Base-by-base conservation (phyloP, 2,113 vertebrate genomes). In the Benitochromis conjunctus region DNA sequence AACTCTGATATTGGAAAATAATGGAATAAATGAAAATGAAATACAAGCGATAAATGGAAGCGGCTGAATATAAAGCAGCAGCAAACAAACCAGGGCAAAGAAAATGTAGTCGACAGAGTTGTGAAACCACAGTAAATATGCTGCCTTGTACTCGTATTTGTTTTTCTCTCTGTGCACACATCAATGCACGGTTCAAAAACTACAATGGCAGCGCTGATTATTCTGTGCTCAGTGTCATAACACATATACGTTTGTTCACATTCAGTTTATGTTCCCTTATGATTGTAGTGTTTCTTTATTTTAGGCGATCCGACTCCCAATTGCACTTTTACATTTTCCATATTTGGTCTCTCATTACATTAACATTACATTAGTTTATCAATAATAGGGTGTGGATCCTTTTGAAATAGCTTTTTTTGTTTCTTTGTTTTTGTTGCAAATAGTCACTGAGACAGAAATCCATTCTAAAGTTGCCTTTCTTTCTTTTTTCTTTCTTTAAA, bases 21-120 rank as follows among this genome's bases (percentile, higher is more conserved):
- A 92, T 90, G 87, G 90, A 79, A 80, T 57, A 85, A 92, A 93
- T 91, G 84, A 87, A 90, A 90, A 87, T 74, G 79, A 88, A 89
- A 89, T 6, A 31, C 55, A 46, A 51, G 78, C 9, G 3, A 82
- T 71, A 66, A 91, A 82, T 84, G 88, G 77, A 64, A 62, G 83
- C 55, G 6, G 86, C 46, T 74, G 86, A 77, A 89, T 91, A 76
- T 81, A 87, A 84, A 92, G 76, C 71, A 83, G 55, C 1, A 2
- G 8, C 78, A 48, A 29, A 64, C 79, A 64, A 81, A 88, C 79
- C 55, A 11, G 41, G 26, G 81, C 41, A n/a, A 13, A 64, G 58
- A 62, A 57, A 84, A 77, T 29, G 26, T 10, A 51, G 82, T 31
- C 2, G 34, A 55, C 56, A 24, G 62, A 83, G 83, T 62, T 83